These are phyloP conservation scores for Phrynosoma platyrhinos DNA, from an alignment of 2,113 vertebrate species.

Conservation along the genomic window DNA sequence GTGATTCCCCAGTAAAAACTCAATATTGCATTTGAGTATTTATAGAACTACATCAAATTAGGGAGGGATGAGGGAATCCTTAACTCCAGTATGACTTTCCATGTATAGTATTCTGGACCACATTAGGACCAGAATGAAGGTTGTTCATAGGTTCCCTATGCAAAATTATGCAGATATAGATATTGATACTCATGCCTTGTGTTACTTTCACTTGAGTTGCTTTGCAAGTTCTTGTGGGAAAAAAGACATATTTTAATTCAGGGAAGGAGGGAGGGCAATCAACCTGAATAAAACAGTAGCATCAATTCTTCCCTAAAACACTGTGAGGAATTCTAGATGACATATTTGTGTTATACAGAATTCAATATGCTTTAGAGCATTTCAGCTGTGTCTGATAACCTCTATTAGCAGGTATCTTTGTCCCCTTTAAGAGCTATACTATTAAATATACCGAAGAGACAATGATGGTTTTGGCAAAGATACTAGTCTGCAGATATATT, in stretches of 20 bases:
- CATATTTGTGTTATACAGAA: conserved; percentile 45
- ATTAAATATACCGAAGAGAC: conserved; percentile 55
- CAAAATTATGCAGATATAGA: conserved; percentile 55
- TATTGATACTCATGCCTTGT: conserved; percentile 41
- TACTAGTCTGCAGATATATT: conserved; percentile 59
- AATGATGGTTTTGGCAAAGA: conserved; percentile 70
- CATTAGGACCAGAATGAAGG: conserved; percentile 56
- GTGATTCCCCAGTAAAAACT: conserved; percentile 16
- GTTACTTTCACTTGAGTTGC: conserved; percentile 58
- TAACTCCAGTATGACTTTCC: background rate
- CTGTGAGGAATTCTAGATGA: background rate
- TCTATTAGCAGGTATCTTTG: conserved; percentile 61
- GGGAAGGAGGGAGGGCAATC: background rate
- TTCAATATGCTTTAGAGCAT: conserved; percentile 44
- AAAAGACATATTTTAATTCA: background rate
- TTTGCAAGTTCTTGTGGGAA: conserved; percentile 62
- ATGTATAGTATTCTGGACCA: conserved; percentile 38
- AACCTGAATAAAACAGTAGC: conserved; percentile 15
- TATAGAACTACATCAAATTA: background rate
- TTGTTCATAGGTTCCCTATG: conserved; percentile 40
- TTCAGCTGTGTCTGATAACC: conserved; percentile 57
- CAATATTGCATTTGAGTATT: conserved; percentile 16
- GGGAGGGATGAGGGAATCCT: background rate
- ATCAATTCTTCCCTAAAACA: conserved; percentile 43
- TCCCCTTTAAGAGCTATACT: conserved; percentile 58